Conservation (phyloP, 2,888 invertebrate species). For the Thecocarcelia acutangulata region DNA sequence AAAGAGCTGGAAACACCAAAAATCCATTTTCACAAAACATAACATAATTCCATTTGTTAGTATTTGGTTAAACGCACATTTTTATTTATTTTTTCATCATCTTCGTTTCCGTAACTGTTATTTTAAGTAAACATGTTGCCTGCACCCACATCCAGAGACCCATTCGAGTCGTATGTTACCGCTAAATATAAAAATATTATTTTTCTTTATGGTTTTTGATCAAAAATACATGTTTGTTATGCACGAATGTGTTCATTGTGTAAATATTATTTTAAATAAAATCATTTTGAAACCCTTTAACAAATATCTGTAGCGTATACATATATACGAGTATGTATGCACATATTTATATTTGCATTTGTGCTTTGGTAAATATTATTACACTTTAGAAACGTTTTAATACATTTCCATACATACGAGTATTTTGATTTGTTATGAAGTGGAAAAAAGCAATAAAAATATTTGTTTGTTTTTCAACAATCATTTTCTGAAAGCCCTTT, state of each 20-base stretch:
- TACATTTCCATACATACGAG: not conserved
- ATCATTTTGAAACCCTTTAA: slow-evolving; percentile 24
- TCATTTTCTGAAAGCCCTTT: no score
- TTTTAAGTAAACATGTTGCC: slow-evolving; percentile 15
- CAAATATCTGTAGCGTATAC: not conserved
- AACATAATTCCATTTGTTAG: slow-evolving; percentile 37
- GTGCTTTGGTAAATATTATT: slow-evolving; percentile 16
- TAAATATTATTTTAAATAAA: slow-evolving; percentile 25
- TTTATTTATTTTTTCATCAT: slow-evolving; percentile 23
- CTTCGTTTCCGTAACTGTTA: not conserved
- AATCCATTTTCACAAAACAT: slow-evolving; percentile 39
- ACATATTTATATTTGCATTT: slow-evolving; percentile 24
- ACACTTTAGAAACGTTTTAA: not conserved
- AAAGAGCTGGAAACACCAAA: slow-evolving; percentile 36
- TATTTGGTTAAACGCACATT: slow-evolving; percentile 53
- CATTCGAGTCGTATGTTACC: not conserved
- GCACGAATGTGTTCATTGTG: slow-evolving; percentile 9
- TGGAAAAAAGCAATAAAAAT: no score
- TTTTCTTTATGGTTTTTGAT: not conserved
- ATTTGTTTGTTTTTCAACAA: no score
- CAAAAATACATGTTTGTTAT: slow-evolving; percentile 1
- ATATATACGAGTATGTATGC: not conserved
- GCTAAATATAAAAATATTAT: not conserved
- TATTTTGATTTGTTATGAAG: not conserved
- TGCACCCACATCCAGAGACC: not conserved